phyloP scores from a whole-genome alignment of 1,140 invertebrate species.

The Drosophila lini region DNA sequence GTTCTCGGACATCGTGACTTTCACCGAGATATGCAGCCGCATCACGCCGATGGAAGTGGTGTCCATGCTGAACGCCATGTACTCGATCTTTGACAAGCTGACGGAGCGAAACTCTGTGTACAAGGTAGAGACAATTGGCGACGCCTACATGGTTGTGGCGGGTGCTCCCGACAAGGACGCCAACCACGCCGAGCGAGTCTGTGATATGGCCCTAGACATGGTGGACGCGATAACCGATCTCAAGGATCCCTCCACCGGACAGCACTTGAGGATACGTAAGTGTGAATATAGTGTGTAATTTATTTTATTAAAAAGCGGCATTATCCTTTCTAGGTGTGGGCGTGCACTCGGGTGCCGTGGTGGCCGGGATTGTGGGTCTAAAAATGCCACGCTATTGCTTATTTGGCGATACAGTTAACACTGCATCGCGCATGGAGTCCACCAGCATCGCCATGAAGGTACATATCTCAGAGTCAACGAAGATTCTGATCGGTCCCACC shows the following conservation, averaged over 20 bases:
- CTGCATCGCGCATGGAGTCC: constrained; percentile 96
- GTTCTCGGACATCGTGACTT: constrained; percentile 98
- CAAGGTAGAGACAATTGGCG: constrained; percentile 99
- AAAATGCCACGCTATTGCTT: constrained; percentile 95
- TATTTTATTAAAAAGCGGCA: not conserved
- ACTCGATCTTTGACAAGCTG: constrained; percentile 95
- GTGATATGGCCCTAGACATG: constrained; percentile 98
- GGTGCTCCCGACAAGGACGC: constrained; percentile 95
- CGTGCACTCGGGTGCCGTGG: constrained; percentile 95
- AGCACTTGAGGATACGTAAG: constrained; percentile 92
- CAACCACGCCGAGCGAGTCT: constrained; percentile 96
- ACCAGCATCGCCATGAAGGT: constrained; percentile 96
- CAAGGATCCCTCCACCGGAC: constrained; percentile 95
- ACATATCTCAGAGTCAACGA: constrained; percentile 96
- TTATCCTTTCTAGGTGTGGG: constrained; percentile 87
- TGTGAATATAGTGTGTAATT: not conserved
- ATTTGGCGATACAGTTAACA: constrained; percentile 97
- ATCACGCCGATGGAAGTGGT: constrained; percentile 98
- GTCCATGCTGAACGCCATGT: constrained; percentile 98
- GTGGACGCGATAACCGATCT: constrained; percentile 95
- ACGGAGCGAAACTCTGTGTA: constrained; percentile 97
- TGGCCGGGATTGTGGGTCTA: constrained; percentile 96
- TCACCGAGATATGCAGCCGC: constrained; percentile 97
- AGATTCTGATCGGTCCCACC: constrained; percentile 89
- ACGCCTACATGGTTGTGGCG: constrained; percentile 98